A percentile compares a stretch with the other conserved stretches of the same genome.
Evolutionary conservation across 2,797 vertebrate genomes (phyloP).

Genomic region (Gymnopithys bicolor): DNA sequence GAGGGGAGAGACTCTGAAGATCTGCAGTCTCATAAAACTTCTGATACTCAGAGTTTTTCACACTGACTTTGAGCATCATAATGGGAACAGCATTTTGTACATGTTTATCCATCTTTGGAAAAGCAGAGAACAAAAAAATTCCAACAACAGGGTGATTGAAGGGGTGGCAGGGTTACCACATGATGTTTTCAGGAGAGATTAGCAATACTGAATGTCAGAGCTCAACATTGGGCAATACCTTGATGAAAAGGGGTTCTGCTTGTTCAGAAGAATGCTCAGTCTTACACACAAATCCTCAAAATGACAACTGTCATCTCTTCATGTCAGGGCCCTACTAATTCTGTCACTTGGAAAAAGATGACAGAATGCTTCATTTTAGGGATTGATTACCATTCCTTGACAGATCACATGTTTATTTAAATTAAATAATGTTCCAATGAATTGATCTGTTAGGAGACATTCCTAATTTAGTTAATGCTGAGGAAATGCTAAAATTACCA

Average conservation of each 20-base stretch:
- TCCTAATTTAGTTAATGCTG: constrained; percentile 72
- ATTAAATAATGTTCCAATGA: constrained; percentile 80
- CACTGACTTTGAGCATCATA: not conserved
- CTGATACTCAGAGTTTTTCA: not conserved
- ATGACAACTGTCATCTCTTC: not conserved
- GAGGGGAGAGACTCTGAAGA: not conserved
- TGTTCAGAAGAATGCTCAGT: not conserved
- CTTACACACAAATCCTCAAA: not conserved
- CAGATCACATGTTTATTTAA: constrained; percentile 71
- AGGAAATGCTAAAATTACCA: constrained; percentile 77
- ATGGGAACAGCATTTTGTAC: not conserved
- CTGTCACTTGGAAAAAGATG: not conserved
- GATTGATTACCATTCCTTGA: constrained; percentile 66
- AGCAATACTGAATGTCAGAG: not conserved
- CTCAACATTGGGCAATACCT: accelerated
- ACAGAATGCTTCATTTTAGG: constrained; percentile 37
- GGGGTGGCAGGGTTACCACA: not conserved
- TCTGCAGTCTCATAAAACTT: not conserved
- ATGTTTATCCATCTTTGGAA: not conserved
- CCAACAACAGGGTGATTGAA: not conserved
- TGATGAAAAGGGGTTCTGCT: not conserved
- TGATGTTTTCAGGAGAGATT: not conserved
- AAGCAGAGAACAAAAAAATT: not conserved
- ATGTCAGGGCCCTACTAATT: not conserved
- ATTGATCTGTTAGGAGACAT: constrained; percentile 79